These are phyloP conservation scores for Eriosoma lanigerum DNA, from an alignment of 1,140 invertebrate genomes.

Conservation along the genomic window DNA sequence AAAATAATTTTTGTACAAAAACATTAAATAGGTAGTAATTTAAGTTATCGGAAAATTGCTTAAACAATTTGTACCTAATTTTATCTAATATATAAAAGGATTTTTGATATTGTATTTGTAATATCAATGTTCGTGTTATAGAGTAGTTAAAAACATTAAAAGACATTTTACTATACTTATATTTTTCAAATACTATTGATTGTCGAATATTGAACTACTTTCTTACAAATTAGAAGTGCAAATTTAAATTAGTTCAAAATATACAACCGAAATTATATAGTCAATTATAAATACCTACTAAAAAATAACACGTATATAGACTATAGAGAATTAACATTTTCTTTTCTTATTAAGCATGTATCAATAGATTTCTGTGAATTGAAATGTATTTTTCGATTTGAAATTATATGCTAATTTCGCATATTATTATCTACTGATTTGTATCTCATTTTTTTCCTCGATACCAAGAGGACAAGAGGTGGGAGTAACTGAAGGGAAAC, in stretches of 20 bases:
- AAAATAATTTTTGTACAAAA: no score
- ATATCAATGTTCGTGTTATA: constrained; percentile 5
- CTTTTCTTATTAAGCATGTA: no score
- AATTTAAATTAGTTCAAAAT: background rate
- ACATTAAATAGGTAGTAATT: no score
- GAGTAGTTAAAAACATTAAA: constrained; percentile 17
- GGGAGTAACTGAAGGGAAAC: constrained; percentile 12
- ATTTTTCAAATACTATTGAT: constrained; percentile 8
- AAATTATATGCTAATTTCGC: background rate
- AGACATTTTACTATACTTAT: background rate
- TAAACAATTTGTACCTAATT: no score
- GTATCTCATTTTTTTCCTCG: constrained; percentile 18
- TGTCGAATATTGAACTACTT: no score
- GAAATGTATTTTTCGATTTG: background rate
- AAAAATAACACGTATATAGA: no score
- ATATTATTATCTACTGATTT: constrained; percentile 27
- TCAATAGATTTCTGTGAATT: background rate
- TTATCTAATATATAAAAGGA: no score
- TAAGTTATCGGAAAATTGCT: no score
- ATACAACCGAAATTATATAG: no score
- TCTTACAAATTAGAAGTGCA: background rate
- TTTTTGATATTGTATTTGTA: no score
- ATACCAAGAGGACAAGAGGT: background rate
- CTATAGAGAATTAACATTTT: no score
- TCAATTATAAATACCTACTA: no score